Base-by-base conservation (phyloP, 1,140 invertebrate genomes). In the Drosophila rufa region DNA sequence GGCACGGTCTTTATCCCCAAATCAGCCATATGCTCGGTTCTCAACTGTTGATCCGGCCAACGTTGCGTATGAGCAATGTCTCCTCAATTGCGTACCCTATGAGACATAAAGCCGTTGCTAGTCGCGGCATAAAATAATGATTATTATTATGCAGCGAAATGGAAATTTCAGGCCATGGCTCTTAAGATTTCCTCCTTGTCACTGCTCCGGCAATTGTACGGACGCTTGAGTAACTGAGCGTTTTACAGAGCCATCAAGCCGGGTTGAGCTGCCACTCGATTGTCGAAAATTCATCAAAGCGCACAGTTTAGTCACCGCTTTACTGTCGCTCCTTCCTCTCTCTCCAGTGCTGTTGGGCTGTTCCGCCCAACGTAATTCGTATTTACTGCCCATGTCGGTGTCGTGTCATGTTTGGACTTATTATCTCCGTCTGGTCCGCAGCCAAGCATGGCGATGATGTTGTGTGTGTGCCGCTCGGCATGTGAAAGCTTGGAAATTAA, bases 321-420 rank as follows among this genome's bases (percentile, higher is more conserved):
- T 40, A 57, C 51, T 59, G 61, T 7, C 50, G 62, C 51, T 80
- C 69, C 33, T 59, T 65, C 56, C 46, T 45, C 19, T 51, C 19
- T 22, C n/a, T 45, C 36, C 38, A 25, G 25, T 42, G 38, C 2
- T 45, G 30, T 11, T 36, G 62, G 27, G 30, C 30, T 46, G 11
- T 33, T 59, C 57, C 42, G 22, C 48, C 55, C 46, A 62, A 25
- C 46, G 61, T 68, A 84, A 84, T 80, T 71, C 25, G 83, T 58
- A 69, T 69, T 85, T 77, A 81, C 78, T 85, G 77, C 36, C 60
- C 79, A 78, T 78, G 66, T 62, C 67, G 73, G 48, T 80, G 73
- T 60, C 78, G 60, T 77, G 58, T 61, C 73, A 47, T 61, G 48
- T 64, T 64, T 53, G 53, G 71, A 58, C 80, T 76, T 76, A 66